Base-by-base conservation (phyloP, 2,797 vertebrate genomes). In the Darevskia mixta region DNA sequence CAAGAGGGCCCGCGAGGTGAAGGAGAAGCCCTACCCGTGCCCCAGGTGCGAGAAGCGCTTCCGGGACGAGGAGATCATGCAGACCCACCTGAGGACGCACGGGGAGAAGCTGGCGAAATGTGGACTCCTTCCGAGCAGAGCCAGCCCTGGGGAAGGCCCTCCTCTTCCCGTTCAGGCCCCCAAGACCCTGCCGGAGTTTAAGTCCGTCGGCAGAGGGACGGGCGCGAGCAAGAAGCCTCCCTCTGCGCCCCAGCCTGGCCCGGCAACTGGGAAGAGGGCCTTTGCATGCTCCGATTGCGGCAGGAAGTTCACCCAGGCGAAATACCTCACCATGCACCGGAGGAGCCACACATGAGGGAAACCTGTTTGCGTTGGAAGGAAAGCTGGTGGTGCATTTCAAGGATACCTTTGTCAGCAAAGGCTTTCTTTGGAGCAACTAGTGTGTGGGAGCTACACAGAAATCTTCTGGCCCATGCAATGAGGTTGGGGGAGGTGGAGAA, bases 1-100 rank as follows among this genome's bases (percentile, higher is more conserved):
- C 86, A 79, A 79, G 32, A 32, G 27, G 4, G 82, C 66, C 13
- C 82, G 38, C 3, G 76, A 88, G 87, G 0, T 85, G 49, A 10
- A 66, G 7, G 91, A 93, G 86, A 91, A 85, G 71, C 91, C 92
- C 11, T 86, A 73, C 72, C 89, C 18, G 3, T 94, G 93, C 73
- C 27, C 77, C 10, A 7, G 15, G n/a, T 94, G 91, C 17, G 77
- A 66, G 25, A 94, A 92, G 58, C 82, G 90, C 5, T 94, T 90
- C 77, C 87, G 91, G 41, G 81, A 90, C 10, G 38, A 72, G n/a
- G 29, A 82, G 87, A 83, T 92, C 86, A 83, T 92, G 87, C 87
- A 89, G 80, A 79, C 88, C 58, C 93, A 93, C 79, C 67, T 92
- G 11, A 25, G 5, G 64, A 84, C 29, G 55, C 85, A 87, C 9